Evolutionary conservation across 37 sponge, comb jelly and placozoan genomes (phyloP).

Genomic region (Hexactinellida sp.): DNA sequence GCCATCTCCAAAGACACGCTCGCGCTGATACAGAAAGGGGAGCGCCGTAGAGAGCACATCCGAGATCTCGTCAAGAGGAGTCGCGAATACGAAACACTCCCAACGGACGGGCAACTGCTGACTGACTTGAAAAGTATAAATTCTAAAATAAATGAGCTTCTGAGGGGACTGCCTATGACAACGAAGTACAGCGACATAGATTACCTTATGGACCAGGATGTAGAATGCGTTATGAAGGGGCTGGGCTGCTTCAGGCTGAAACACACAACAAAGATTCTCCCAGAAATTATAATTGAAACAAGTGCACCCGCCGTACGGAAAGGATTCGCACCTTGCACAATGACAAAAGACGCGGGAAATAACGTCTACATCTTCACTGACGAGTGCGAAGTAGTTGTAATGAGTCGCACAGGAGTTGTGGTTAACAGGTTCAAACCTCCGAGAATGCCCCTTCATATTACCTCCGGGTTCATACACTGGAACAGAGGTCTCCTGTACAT

Average conservation of each 20-base stretch:
- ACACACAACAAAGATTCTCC: neutral
- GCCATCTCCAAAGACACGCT: neutral
- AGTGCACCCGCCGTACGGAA: neutral
- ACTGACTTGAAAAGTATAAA: neutral
- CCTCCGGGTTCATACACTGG: neutral
- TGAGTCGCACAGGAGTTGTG: neutral
- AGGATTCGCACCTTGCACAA: neutral
- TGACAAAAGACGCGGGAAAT: neutral
- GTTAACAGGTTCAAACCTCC: neutral
- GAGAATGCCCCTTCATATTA: neutral
- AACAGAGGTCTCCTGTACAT: neutral
- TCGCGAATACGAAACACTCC: neutral
- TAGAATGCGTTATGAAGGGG: neutral
- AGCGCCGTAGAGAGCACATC: neutral
- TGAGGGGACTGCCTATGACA: neutral
- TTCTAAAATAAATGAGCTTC: neutral
- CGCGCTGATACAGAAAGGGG: neutral
- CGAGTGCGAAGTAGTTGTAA: neutral
- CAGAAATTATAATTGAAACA: neutral
- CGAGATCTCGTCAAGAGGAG: neutral
- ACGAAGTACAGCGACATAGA: neutral
- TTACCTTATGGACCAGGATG: neutral
- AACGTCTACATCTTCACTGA: neutral
- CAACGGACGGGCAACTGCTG: neutral
- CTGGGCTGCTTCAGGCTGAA: conserved; percentile 1